phyloP scores from a whole-genome alignment of 2,113 vertebrate species.

The Rhinogobius similis region DNA sequence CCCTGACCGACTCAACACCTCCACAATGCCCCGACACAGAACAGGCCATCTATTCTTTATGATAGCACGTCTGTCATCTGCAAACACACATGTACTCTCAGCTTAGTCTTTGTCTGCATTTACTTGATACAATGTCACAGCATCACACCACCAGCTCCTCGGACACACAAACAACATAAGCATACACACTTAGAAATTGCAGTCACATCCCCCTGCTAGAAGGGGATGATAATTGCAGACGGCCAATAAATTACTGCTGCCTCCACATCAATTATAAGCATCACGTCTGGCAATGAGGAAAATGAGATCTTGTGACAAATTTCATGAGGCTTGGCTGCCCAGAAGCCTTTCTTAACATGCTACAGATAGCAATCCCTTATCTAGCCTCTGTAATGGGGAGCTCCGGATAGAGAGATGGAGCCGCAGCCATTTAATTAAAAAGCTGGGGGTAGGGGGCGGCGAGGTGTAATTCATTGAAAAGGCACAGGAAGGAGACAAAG shows the following conservation, averaged over 20 bases:
- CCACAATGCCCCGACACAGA: conserved; percentile 39
- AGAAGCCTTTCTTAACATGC: conserved; percentile 86
- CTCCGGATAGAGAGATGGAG: conserved; percentile 85
- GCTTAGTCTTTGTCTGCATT: conserved; percentile 68
- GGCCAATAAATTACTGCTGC: conserved; percentile 86
- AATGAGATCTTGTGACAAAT: conserved; percentile 89
- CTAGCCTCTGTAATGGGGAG: conserved; percentile 86
- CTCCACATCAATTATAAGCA: conserved; percentile 88
- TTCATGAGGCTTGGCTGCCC: conserved; percentile 84
- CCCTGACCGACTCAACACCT: conserved; percentile 53
- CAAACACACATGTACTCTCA: conserved; percentile 45
- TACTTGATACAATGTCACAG: conserved; percentile 60
- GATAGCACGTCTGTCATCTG: conserved; percentile 60
- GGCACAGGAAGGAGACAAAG: conserved; percentile 82
- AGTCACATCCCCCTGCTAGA: conserved; percentile 83
- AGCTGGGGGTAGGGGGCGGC: conserved; percentile 80
- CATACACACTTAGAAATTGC: conserved; percentile 79
- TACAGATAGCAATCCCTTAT: conserved; percentile 88
- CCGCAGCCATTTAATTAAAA: conserved; percentile 97
- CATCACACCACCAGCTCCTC: conserved; percentile 20
- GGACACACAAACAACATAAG: conserved; percentile 62
- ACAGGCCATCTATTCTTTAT: conserved; percentile 67
- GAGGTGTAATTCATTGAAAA: conserved; percentile 82
- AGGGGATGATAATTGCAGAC: conserved; percentile 84
- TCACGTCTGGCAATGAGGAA: conserved; percentile 86